Base-by-base conservation (phyloP, 2,797 vertebrate genomes). In the Centroberyx gerrardi region DNA sequence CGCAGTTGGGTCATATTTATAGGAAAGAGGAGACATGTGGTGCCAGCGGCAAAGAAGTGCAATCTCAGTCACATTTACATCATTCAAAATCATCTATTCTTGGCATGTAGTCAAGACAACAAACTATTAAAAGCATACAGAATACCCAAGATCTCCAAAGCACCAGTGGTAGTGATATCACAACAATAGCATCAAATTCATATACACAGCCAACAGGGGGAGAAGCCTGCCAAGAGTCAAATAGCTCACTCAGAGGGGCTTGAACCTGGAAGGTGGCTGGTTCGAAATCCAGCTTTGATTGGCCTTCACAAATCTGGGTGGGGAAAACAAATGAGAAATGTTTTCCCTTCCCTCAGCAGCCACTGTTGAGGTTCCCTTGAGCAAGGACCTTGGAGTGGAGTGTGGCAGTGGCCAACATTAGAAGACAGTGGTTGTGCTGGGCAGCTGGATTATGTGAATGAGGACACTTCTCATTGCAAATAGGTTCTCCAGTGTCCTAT, bases 221-320 rank as follows among this genome's bases (percentile, higher is more conserved):
- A 63, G 56, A 14, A 22, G 67, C 63, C 29, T 13, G 69, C 78
- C 74, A 72, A 59, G 64, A 59, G 61, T 13, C 38, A 75, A 62
- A 75, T 46, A 72, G 42, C 6, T 17, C 2, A 36, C 63, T 64
- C 28, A 10, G 56, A 67, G 40, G 44, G 65, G 38, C 65, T 64
- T 29, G 48, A 42, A 29, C 62, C 66, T 58, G 0, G 29, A 76
- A 73, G 76, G 31, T 27, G 42, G 2, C 44, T n/a, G 73, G 42
- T 75, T 71, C 40, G 44, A 71, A 71, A 42, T 76, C 62, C 40
- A 78, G 70, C 62, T 62, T 61, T 55, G 46, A 63, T 55, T 15
- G 60, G 56, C 27, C 46, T 48, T 59, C 12, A 36, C 46, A 61
- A 13, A 65, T 64, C 42, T 42, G 46, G 40, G 28, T 9, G 36